phyloP scores from a whole-genome alignment of 1,140 invertebrate species.

The Drosophila jambulina region DNA sequence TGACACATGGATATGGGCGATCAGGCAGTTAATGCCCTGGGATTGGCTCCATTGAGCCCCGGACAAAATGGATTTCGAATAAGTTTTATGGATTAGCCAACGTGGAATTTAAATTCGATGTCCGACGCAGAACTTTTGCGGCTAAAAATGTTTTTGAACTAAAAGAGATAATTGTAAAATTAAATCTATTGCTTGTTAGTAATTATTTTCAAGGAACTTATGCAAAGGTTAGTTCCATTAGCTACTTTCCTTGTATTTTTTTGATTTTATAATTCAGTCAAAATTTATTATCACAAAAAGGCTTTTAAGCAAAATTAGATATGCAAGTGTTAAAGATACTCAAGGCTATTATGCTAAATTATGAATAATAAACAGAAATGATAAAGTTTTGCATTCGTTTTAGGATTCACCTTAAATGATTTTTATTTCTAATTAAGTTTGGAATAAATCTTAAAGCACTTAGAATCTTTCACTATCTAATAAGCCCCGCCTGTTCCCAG shows the following conservation, averaged over 20 bases:
- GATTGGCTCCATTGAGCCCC: slow-evolving; percentile 28
- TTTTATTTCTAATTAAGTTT: neutral
- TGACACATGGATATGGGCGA: slow-evolving; percentile 30
- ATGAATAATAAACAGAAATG: no score
- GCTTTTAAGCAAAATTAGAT: neutral
- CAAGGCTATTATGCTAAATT: neutral
- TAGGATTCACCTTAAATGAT: neutral
- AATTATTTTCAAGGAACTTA: neutral
- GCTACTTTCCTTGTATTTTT: neutral
- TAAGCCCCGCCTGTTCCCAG: neutral
- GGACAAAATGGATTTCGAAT: slow-evolving; percentile 25
- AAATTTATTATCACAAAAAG: neutral
- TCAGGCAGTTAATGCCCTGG: slow-evolving; percentile 24
- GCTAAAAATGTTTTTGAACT: neutral
- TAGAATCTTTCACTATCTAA: neutral
- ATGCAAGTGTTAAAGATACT: neutral
- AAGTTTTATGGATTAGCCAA: slow-evolving; percentile 16
- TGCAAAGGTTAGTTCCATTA: neutral
- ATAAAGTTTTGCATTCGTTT: no score
- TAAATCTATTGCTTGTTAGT: neutral
- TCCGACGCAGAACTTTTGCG: no score
- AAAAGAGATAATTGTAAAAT: neutral
- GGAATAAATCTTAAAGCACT: neutral
- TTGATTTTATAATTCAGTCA: neutral
- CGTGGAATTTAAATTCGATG: neutral